phyloP scores from a whole-genome alignment of 1,140 invertebrate species.

The Caerostris extrusa region DNA sequence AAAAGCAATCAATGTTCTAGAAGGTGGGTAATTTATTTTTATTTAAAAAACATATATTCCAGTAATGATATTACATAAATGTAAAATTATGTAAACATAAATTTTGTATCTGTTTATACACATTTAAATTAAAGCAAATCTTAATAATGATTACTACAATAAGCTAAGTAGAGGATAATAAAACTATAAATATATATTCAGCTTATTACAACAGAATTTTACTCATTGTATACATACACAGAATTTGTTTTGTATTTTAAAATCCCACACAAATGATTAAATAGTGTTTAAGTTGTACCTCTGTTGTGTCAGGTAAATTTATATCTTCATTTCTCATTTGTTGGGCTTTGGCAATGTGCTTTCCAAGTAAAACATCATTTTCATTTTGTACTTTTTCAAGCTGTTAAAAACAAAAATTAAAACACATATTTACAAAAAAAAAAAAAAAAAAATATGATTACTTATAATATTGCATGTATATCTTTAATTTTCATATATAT shows the following conservation, averaged over 20 bases:
- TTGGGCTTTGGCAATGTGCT: conserved; percentile 91
- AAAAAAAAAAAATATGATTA: neutral
- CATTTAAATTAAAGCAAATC: no score
- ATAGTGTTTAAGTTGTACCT: conserved; percentile 83
- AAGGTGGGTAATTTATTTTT: no score
- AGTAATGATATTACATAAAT: no score
- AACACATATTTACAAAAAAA: neutral
- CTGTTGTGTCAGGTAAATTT: conserved; percentile 94
- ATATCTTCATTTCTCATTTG: conserved; percentile 96
- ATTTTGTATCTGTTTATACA: no score
- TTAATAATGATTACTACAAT: no score
- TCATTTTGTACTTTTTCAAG: conserved; percentile 88
- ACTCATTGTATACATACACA: no score
- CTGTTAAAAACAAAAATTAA: conserved; percentile 24
- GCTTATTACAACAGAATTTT: no score
- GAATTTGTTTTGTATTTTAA: neutral
- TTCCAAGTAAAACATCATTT: conserved; percentile 93
- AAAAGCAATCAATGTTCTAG: no score
- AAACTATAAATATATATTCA: neutral
- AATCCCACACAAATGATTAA: neutral
- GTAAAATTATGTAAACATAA: no score
- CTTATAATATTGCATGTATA: no score
- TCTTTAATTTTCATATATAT: no score
- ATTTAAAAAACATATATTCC: no score
- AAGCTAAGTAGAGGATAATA: neutral